phyloP scores from a whole-genome alignment of 2,113 vertebrate genomes.

The Neolamprologus modestus region DNA sequence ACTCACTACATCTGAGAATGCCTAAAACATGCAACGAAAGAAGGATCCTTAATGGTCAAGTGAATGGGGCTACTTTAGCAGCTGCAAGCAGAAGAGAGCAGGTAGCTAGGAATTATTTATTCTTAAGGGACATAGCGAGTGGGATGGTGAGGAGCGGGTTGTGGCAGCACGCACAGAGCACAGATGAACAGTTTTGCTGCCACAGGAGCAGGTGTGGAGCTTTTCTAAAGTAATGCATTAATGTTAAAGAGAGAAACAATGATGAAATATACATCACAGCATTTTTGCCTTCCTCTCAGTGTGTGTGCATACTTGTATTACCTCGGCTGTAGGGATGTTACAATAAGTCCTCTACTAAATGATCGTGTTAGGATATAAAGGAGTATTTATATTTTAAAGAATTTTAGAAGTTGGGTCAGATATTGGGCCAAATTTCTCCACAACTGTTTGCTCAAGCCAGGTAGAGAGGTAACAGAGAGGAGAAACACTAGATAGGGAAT shows the following conservation, averaged over 20 bases:
- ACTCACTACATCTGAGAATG: background rate
- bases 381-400: background rate
- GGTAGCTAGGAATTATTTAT: slow-evolving; percentile 31
- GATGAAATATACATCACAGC: slow-evolving; percentile 23
- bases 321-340: background rate
- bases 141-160: background rate
- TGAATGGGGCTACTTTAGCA: background rate
- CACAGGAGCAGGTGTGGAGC: slow-evolving; percentile 10
- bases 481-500: background rate
- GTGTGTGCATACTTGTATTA: background rate
- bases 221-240: slow-evolving; percentile 14
- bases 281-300: background rate
- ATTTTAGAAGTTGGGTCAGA: background rate
- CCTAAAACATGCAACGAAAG: background rate
- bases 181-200: background rate
- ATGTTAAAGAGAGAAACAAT: slow-evolving; percentile 1
- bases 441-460: background rate
- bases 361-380: background rate
- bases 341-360: background rate
- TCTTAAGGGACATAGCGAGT: background rate
- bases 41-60: background rate
- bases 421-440: background rate
- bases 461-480: background rate
- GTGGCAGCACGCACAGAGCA: background rate
- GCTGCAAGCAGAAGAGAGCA: slow-evolving; percentile 7